Conservation (phyloP, 1,140 invertebrate genomes). For the Sycophila sp. region DNA sequence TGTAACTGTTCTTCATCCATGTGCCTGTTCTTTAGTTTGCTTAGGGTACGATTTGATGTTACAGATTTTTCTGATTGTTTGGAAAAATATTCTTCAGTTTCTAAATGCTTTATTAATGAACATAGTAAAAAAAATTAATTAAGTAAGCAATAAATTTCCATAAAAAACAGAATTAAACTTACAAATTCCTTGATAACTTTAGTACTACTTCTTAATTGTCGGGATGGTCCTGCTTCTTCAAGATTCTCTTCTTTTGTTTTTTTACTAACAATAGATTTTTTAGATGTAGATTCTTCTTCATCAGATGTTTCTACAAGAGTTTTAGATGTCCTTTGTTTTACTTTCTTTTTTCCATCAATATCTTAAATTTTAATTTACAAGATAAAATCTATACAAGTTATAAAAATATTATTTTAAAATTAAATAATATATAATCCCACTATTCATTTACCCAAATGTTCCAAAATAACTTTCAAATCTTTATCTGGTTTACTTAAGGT, state of each 20-base stretch:
- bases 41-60: conserved; percentile 86
- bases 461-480: conserved; percentile 1
- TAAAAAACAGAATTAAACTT: conserved; percentile 33
- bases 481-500: not conserved
- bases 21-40: conserved; percentile 77
- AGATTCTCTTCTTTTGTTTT: conserved; percentile 9
- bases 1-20: conserved; percentile 76
- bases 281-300: no score
- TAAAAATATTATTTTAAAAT: conserved; percentile 8
- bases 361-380: not conserved
- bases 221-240: conserved; percentile 10
- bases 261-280: not conserved
- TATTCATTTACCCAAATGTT: not conserved
- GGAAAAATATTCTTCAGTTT: conserved; percentile 60
- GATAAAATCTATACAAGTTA: not conserved
- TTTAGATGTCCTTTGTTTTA: not conserved
- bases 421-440: not conserved
- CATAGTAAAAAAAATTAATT: conserved; percentile 43
- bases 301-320: not conserved
- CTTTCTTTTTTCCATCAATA: not conserved
- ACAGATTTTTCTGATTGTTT: conserved; percentile 62
- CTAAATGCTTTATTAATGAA: conserved; percentile 49
- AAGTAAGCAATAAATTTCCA: conserved; percentile 39
- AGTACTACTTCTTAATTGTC: conserved; percentile 8
- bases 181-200: conserved; percentile 45